Evolutionary conservation across 2,888 invertebrate genomes (phyloP).

Genomic region (Dasypogon diadema): DNA sequence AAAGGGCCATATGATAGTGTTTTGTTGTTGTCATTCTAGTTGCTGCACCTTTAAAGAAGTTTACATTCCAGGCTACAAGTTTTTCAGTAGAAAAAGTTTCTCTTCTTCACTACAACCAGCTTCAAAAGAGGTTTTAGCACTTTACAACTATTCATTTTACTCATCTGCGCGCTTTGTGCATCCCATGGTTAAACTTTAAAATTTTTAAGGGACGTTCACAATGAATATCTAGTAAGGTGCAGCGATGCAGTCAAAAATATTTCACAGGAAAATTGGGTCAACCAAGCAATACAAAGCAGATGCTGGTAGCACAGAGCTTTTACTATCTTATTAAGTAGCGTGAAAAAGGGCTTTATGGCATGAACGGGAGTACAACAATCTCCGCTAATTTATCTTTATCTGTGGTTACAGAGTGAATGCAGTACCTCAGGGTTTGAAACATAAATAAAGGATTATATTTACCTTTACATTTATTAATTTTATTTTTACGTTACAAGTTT

Average conservation of each 20-base stretch:
- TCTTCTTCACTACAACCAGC: background rate
- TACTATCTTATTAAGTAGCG: constrained; percentile 14
- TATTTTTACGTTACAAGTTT: too few relatives aligned
- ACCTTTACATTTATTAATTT: too few relatives aligned
- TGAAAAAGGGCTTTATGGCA: background rate
- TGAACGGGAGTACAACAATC: too few relatives aligned
- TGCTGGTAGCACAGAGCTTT: constrained; percentile 11
- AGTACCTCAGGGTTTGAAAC: too few relatives aligned
- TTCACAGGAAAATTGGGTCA: constrained; percentile 35
- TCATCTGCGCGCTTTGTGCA: constrained; percentile 15
- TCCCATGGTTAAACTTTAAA: constrained; percentile 20
- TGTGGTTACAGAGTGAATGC: too few relatives aligned
- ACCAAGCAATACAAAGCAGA: constrained; percentile 21
- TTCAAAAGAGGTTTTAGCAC: constrained; percentile 32
- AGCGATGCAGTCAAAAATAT: constrained; percentile 36
- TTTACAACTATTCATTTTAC: constrained; percentile 40
- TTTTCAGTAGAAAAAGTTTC: background rate
- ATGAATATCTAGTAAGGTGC: constrained; percentile 17
- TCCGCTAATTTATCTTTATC: too few relatives aligned
- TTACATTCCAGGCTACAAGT: constrained; percentile 36
- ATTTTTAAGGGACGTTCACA: constrained; percentile 14
- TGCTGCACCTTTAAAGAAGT: constrained; percentile 45
- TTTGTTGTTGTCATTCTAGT: constrained; percentile 40
- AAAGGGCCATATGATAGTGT: constrained; percentile 30
- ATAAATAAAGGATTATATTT: too few relatives aligned